Evolutionary conservation across 2,797 vertebrate genomes (phyloP), one percentile per base, ranked within the genome.

Genomic region (Malurus leucopterus): DNA sequence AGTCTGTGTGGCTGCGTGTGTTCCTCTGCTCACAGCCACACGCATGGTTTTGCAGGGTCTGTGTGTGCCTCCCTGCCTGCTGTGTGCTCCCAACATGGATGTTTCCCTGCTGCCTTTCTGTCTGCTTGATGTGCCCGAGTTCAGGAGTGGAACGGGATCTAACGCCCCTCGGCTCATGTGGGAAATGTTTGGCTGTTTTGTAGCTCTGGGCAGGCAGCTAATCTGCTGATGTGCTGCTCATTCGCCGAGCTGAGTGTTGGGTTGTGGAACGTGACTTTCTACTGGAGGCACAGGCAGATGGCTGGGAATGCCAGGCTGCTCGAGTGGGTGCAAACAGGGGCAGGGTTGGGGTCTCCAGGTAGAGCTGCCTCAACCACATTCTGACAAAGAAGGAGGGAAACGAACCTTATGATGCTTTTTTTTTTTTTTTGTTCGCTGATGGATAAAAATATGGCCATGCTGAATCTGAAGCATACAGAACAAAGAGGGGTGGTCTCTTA

Each of bases 401-500:
- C 19, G 9, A 38, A n/a, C 58, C 36, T 44, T 51, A 27, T 24
- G 36, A 86, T 36, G 81, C 4, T 15, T 15, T 68, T 78, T 73
- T 26, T 55, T 40, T 67, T 55, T 40, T 67, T 26, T 57, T 73
- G n/a, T 69, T 91, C 26, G 9, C 34, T 76, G 61, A 16, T 29
- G 78, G 43, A 34, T 68, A 70, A 90, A 93, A 93, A 93, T 26
- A 59, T 15, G 74, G 81, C 78, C 86, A 85, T 62, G 75, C 58
- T 86, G 78, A 82, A 90, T 92, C 74, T 69, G 13, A 50, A 50
- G 72, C 8, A 0, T 23, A 9, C 49, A 70, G 85, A 94, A 94
- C 88, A 93, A 95, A 93, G 94, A 95, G 49, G 83, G 75, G 47
- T 88, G 84, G 79, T 90, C 76, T 94, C 54, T 82, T 38, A 91